Evolutionary conservation across 2,888 invertebrate species (phyloP).

Genomic region (Cantharis nigra): DNA sequence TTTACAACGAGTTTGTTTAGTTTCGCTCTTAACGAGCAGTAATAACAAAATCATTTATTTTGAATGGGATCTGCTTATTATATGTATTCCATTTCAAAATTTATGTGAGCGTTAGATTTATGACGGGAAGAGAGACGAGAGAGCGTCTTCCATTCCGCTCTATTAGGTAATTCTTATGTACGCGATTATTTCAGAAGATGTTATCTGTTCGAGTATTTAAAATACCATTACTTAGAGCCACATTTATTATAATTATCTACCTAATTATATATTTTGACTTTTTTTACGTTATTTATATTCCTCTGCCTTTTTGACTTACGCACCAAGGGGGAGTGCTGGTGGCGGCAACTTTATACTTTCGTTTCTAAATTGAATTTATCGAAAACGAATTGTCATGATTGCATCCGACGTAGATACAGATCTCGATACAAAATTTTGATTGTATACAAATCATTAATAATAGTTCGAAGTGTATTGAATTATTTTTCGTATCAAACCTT

Average conservation of each 20-base stretch:
- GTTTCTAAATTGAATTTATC: conserved; percentile 11
- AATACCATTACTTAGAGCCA: neutral
- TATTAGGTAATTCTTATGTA: neutral
- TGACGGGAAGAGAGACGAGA: neutral
- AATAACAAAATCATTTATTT: neutral
- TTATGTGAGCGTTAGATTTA: neutral
- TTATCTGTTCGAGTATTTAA: neutral
- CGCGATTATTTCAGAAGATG: neutral
- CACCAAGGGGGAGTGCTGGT: neutral
- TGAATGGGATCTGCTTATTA: neutral
- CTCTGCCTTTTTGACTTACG: neutral
- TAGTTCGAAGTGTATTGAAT: conserved; percentile 3
- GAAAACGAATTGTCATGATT: conserved; percentile 15
- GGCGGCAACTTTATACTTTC: conserved; percentile 17
- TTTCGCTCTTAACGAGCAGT: neutral
- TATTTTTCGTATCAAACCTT: conserved; percentile 3
- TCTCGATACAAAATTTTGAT: conserved; percentile 13
- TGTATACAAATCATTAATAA: conserved; percentile 18
- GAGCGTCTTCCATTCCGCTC: neutral
- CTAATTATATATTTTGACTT: neutral
- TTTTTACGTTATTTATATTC: neutral
- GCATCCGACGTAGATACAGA: conserved; percentile 18
- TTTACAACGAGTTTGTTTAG: neutral
- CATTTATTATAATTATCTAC: neutral
- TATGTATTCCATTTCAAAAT: neutral